Percentiles rank a stretch among this genome's conserved stretches.
Evolutionary conservation across 2,888 invertebrate genomes (phyloP).

Genomic region (Microctonus aethiopoides): DNA sequence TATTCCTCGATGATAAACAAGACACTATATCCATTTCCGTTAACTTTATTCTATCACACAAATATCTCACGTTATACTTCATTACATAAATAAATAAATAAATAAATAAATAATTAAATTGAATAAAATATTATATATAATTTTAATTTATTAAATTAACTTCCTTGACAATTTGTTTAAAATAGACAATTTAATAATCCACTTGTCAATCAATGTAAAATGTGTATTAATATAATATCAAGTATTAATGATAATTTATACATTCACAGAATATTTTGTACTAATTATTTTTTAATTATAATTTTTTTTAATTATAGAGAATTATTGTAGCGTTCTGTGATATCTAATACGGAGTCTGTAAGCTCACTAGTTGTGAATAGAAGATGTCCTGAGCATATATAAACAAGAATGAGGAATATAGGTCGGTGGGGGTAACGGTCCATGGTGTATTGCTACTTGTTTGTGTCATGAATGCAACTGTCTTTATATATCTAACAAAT

Average conservation of each 20-base stretch:
- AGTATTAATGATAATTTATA: not conserved
- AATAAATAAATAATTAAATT: not conserved
- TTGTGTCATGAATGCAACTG: constrained; percentile 39
- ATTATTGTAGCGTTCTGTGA: not conserved
- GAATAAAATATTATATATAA: not conserved
- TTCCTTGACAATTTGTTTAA: not conserved
- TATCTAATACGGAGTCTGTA: constrained; percentile 14
- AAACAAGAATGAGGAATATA: constrained; percentile 57
- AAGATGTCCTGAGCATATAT: constrained; percentile 65
- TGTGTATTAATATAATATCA: not conserved
- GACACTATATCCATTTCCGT: not conserved
- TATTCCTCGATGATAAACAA: constrained; percentile 4
- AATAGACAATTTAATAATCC: not conserved
- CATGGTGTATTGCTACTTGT: constrained; percentile 42
- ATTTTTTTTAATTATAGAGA: not conserved
- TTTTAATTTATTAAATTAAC: not conserved
- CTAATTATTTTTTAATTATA: not conserved
- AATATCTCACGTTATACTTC: constrained; percentile 11
- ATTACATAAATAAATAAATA: not conserved
- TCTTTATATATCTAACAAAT: not conserved
- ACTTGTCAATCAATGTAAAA: not conserved
- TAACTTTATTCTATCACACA: not conserved
- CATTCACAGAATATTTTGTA: not conserved
- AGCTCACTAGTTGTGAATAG: constrained; percentile 50
- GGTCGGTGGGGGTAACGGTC: constrained; percentile 65